Conservation (phyloP, 2,797 vertebrate species). For the Caiman crocodilus region DNA sequence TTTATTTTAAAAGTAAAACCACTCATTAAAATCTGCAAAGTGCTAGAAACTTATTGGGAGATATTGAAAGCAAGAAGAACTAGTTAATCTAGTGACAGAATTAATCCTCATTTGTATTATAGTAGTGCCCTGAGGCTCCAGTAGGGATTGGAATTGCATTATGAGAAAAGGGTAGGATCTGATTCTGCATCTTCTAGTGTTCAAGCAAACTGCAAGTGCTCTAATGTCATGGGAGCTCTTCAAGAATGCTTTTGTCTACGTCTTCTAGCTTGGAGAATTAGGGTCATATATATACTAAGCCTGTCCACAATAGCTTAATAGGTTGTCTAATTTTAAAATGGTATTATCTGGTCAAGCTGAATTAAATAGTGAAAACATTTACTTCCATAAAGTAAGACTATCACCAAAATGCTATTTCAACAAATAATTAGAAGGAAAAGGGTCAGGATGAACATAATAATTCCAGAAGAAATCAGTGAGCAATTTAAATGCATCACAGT, state of each 20-base stretch:
- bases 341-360: too few species aligned
- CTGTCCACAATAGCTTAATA: too few species aligned
- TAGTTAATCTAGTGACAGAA: not conserved
- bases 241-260: not conserved
- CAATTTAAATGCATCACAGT: too few species aligned
- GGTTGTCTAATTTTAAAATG: too few species aligned
- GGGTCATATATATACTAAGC: too few species aligned
- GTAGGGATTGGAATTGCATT: not conserved
- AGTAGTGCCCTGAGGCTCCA: not conserved
- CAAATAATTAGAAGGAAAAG: too few species aligned
- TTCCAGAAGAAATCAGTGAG: too few species aligned
- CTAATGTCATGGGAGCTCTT: not conserved
- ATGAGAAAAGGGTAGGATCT: not conserved
- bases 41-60: not conserved
- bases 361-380: too few species aligned
- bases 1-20: not conserved
- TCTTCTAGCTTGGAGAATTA: too few species aligned
- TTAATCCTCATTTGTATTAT: not conserved
- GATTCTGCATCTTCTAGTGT: not conserved
- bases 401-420: too few species aligned
- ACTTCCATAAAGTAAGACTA: too few species aligned
- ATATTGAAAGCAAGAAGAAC: not conserved
- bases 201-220: not conserved
- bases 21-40: not conserved
- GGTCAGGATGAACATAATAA: too few species aligned